phyloP scores from a whole-genome alignment of 2,888 invertebrate genomes.

The Rhagonycha fulva region DNA sequence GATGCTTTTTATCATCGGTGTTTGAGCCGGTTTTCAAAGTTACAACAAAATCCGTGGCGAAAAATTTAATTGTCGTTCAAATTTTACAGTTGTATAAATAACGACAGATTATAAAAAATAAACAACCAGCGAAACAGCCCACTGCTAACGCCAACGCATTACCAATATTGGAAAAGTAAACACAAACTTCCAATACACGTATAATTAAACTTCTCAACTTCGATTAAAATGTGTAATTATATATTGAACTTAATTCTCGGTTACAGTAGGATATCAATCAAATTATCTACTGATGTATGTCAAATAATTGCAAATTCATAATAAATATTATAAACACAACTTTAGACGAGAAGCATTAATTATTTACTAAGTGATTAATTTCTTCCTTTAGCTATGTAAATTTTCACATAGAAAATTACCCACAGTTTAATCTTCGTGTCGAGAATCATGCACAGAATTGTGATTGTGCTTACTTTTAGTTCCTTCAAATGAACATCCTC shows the following conservation, averaged over 20 bases:
- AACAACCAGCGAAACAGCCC: neutral
- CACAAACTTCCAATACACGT: slow-evolving; percentile 4
- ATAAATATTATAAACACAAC: slow-evolving; percentile 4
- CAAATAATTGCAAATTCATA: slow-evolving; percentile 12
- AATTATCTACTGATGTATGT: slow-evolving; percentile 9
- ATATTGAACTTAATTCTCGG: neutral
- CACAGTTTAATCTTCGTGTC: neutral
- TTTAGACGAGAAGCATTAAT: neutral
- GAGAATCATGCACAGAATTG: neutral
- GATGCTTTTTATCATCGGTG: no score
- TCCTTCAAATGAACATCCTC: neutral
- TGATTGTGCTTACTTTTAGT: neutral
- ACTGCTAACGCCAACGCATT: slow-evolving; percentile 15
- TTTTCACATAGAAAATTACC: neutral
- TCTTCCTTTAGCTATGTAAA: neutral
- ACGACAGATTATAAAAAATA: slow-evolving; percentile 1
- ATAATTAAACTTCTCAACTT: slow-evolving; percentile 15
- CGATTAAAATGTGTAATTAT: slow-evolving; percentile 12
- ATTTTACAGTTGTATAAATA: neutral
- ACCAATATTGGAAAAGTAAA: slow-evolving; percentile 14
- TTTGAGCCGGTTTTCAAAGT: neutral
- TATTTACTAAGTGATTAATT: neutral
- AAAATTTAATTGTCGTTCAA: neutral
- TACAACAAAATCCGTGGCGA: neutral
- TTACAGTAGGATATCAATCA: neutral